Evolutionary conservation across 2,888 invertebrate species (phyloP), one percentile per base, ranked within the genome.

Genomic region (Germaria angustata): DNA sequence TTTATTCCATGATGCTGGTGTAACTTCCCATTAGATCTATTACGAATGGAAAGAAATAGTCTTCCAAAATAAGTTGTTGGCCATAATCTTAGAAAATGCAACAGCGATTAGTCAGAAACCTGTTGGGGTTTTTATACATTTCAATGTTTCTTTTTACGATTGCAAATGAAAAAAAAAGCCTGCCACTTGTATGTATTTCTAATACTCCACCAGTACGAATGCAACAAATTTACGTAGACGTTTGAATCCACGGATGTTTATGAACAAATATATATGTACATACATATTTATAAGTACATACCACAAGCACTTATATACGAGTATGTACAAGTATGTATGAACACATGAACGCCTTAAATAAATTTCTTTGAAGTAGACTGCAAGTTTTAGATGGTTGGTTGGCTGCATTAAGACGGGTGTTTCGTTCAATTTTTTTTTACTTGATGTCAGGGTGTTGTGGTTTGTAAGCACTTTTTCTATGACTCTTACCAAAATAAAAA

Each of bases 31-130:
- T 17, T 28, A 11, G 41, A 76, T 39, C 53, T 24, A 51, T 46
- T 75, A 81, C 66, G 69, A 72, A 61, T 65, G 71, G 68, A 68
- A 63, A 32, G 24, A 51, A 28, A n/a, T 13, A n/a, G 1, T 66
- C n/a, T 49, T 49, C 49, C 44, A 46, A 73, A 78, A 49, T 84
- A 76, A 80, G 72, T 75, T 61, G 59, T 65, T 66, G 41, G 76
- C 76, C 73, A 44, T 61, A 53, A 61, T 59, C 49, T 65, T 24
- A 61, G 65, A 57, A 34, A 49, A 57, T 68, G 68, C 73, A 63
- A 59, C 53, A 63, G n/a, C 55, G 85, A 86, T 88, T 88, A 88
- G 87, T 88, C 88, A 88, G 86, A 87, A 88, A 88, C 88, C 88
- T 86, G 87, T 85, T 86, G 85, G 78, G n/a, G 20, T 24, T 57